Evolutionary conservation across 2,113 vertebrate genomes (phyloP).

Genomic region (Monopterus albus): DNA sequence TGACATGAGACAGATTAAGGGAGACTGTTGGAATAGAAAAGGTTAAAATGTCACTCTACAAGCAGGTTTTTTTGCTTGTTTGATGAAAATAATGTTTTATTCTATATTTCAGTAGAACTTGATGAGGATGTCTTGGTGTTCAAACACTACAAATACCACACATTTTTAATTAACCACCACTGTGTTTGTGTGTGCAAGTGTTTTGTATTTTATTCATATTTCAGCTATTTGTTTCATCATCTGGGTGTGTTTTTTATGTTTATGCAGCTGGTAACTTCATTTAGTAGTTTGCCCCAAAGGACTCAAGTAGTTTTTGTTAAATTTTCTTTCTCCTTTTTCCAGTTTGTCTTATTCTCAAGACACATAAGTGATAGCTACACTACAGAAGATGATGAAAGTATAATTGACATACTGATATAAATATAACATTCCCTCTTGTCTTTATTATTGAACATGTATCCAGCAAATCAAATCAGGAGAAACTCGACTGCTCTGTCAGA

Average conservation of each 20-base stretch:
- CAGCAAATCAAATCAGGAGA: slow-evolving; percentile 23
- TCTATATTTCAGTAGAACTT: too few species aligned
- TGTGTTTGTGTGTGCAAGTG: neutral
- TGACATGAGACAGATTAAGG: neutral
- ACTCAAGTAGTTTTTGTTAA: neutral
- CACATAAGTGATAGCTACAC: neutral
- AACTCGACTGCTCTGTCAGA: slow-evolving; percentile 1
- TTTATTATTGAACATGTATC: slow-evolving; percentile 7
- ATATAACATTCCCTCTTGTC: slow-evolving; percentile 1
- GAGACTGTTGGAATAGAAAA: neutral
- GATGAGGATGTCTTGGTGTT: neutral
- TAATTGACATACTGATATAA: slow-evolving; percentile 35
- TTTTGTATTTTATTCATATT: neutral
- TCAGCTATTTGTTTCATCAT: neutral
- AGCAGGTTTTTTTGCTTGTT: too few species aligned
- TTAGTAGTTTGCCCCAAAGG: neutral
- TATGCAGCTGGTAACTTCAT: too few species aligned
- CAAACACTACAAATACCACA: neutral
- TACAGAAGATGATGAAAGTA: neutral
- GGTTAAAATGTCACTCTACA: too few species aligned
- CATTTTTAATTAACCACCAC: neutral
- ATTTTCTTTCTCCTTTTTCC: neutral
- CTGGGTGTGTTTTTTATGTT: neutral
- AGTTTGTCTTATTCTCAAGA: neutral
- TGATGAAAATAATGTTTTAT: neutral